phyloP scores from a whole-genome alignment of 2,888 invertebrate species.

The Euplagia quadripunctaria region DNA sequence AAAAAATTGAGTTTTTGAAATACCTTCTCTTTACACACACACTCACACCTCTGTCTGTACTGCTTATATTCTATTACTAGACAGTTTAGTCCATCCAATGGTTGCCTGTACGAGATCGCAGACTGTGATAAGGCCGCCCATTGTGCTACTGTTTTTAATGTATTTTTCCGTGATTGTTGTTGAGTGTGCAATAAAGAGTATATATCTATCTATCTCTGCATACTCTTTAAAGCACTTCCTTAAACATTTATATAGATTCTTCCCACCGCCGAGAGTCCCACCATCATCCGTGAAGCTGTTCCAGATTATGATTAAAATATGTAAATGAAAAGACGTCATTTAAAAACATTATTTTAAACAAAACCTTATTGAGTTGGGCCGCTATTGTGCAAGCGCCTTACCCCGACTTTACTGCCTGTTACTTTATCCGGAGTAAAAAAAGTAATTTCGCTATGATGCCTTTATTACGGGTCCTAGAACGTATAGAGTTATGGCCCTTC shows the following conservation, averaged over 20 bases:
- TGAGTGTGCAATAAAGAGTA: too few relatives aligned
- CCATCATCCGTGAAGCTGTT: not conserved
- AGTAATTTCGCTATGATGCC: constrained; percentile 70
- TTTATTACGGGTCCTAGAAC: constrained; percentile 66
- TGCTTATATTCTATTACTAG: too few relatives aligned
- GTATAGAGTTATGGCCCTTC: constrained; percentile 67
- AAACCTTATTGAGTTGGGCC: constrained; percentile 44
- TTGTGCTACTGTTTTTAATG: too few relatives aligned
- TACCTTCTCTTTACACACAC: too few relatives aligned
- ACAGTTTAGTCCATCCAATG: too few relatives aligned
- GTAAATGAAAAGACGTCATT: constrained; percentile 24
- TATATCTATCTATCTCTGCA: too few relatives aligned
- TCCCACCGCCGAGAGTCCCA: not conserved
- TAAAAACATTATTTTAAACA: constrained; percentile 39
- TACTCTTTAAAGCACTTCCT: not conserved
- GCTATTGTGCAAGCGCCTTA: constrained; percentile 52
- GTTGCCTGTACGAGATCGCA: too few relatives aligned
- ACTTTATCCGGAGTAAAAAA: constrained; percentile 67
- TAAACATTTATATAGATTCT: not conserved
- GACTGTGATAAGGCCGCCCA: too few relatives aligned
- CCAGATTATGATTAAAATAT: constrained; percentile 26
- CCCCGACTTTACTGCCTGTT: constrained; percentile 58
- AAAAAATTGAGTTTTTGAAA: too few relatives aligned
- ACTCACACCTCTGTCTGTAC: too few relatives aligned
- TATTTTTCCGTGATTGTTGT: too few relatives aligned